Evolutionary conservation across 2,797 vertebrate species (phyloP).

Genomic region (Clarias pachynema): DNA sequence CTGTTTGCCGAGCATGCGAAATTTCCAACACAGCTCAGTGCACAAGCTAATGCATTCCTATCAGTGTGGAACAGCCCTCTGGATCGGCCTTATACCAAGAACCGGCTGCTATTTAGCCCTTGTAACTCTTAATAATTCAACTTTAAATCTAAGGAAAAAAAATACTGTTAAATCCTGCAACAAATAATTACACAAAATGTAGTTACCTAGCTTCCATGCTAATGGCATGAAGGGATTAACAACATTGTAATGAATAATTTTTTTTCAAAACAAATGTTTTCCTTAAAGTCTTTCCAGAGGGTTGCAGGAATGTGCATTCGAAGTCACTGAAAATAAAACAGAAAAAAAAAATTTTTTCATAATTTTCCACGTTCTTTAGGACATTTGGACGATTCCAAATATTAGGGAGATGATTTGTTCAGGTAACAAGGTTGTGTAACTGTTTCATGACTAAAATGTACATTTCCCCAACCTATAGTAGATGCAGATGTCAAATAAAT

Average conservation of each 20-base stretch:
- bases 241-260: background rate
- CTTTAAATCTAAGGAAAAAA: background rate
- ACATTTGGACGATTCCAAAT: background rate
- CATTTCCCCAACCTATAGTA: background rate
- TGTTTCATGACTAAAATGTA: background rate
- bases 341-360: background rate
- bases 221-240: background rate
- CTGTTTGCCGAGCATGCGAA: slow-evolving; percentile 59
- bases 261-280: background rate
- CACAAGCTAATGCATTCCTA: slow-evolving; percentile 46
- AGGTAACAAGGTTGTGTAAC: background rate
- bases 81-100: slow-evolving; percentile 1
- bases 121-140: background rate
- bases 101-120: background rate
- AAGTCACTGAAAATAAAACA: background rate
- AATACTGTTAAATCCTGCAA: background rate
- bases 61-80: slow-evolving; percentile 21
- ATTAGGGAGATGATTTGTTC: background rate
- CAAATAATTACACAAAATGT: background rate
- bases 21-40: slow-evolving; percentile 36
- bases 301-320: background rate
- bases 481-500: background rate
- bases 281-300: background rate
- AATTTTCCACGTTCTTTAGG: too few relatives aligned
- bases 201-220: background rate